Conservation (phyloP, 2,888 invertebrate species). For the Arrhopalites spinosus region DNA sequence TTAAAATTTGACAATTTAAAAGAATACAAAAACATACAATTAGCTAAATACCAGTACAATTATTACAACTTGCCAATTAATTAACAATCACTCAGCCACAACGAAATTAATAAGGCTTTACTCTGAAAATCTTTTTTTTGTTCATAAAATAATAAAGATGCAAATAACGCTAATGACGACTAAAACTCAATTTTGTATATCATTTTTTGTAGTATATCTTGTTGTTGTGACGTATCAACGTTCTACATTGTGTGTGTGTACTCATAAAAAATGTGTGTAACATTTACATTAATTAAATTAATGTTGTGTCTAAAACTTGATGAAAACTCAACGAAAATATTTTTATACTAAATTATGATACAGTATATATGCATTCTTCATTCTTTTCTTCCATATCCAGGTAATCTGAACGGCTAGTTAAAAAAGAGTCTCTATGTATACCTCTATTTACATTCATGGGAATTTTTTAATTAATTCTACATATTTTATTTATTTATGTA, state of each 20-base stretch:
- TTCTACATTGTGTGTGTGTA: constrained; percentile 24
- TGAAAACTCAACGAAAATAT: too few species aligned
- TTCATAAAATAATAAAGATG: background rate
- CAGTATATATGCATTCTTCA: too few species aligned
- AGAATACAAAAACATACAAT: too few species aligned
- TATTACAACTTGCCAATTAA: background rate
- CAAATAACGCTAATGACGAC: background rate
- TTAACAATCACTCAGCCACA: background rate
- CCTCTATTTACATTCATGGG: too few species aligned
- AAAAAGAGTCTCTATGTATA: background rate
- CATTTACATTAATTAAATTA: background rate
- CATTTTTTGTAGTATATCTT: too few species aligned
- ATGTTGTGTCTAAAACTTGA: too few species aligned
- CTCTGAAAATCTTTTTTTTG: background rate
- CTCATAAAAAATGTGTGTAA: background rate
- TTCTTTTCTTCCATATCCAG: too few species aligned
- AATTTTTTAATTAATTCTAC: too few species aligned
- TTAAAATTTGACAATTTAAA: too few species aligned
- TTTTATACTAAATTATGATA: too few species aligned
- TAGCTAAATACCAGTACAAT: background rate
- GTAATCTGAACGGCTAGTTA: too few species aligned
- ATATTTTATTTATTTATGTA: background rate
- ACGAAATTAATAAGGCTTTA: background rate
- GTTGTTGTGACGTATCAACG: constrained; percentile 17
- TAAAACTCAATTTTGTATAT: background rate